Conservation (phyloP, 2,888 invertebrate genomes). For the Drosophila paramelanica region DNA sequence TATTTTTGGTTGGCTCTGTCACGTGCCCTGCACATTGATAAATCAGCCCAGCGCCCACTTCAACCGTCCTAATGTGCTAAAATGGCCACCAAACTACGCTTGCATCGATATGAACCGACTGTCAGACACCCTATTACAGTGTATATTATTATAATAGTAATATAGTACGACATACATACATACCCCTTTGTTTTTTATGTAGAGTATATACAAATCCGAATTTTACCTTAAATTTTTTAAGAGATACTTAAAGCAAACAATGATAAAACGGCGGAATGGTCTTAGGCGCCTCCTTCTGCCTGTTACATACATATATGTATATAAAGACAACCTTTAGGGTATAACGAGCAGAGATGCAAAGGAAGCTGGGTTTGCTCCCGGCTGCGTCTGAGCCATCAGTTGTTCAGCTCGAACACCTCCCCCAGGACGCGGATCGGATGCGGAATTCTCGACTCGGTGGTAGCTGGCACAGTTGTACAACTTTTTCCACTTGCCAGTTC, state of each 20-base stretch:
- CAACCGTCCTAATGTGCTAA: constrained; percentile 49
- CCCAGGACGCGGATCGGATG: not conserved
- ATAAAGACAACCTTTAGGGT: not conserved
- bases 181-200: too few relatives aligned
- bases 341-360: constrained; percentile 20
- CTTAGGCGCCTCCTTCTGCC: too few relatives aligned
- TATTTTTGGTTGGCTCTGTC: constrained; percentile 15
- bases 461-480: constrained; percentile 39
- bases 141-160: too few relatives aligned
- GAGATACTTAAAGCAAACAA: too few relatives aligned
- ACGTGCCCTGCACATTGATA: constrained; percentile 50
- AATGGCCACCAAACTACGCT: constrained; percentile 12
- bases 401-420: constrained; percentile 1
- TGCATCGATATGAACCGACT: not conserved
- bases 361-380: constrained; percentile 6
- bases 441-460: not conserved
- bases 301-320: too few relatives aligned
- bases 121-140: not conserved
- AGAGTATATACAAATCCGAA: too few relatives aligned
- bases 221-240: too few relatives aligned
- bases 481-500: constrained; percentile 51
- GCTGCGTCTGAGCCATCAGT: constrained; percentile 1
- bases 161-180: too few relatives aligned
- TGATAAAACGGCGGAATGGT: too few relatives aligned
- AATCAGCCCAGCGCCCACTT: constrained; percentile 48